Evolutionary conservation across 2,797 vertebrate genomes (phyloP).

Genomic region (Sphenopsis melanotis): DNA sequence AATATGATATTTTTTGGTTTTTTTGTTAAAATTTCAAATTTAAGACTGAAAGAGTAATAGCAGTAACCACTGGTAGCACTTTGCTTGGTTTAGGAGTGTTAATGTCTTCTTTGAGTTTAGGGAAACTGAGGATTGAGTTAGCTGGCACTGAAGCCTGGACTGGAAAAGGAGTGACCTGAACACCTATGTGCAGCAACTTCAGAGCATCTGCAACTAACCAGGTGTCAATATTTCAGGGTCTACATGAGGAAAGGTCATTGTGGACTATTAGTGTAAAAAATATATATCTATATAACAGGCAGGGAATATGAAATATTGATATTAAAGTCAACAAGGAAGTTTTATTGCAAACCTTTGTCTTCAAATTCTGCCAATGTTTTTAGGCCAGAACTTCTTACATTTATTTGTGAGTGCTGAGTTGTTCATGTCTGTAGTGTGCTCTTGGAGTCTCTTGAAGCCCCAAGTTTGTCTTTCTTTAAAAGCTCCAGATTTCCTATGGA

Average conservation of each 20-base stretch:
- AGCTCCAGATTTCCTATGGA: not conserved
- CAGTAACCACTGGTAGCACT: not conserved
- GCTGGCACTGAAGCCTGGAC: not conserved
- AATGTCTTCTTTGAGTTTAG: not conserved
- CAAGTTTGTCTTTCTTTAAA: not conserved
- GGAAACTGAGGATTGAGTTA: not conserved
- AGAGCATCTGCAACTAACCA: not conserved
- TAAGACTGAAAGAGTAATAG: not conserved
- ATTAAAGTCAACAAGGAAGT: not conserved
- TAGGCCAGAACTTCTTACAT: not conserved
- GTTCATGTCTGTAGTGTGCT: not conserved
- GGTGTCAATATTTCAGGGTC: not conserved
- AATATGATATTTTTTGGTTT: not conserved
- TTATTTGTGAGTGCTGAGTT: not conserved
- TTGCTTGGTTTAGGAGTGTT: not conserved
- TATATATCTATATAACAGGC: fast-evolving
- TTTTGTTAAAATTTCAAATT: not conserved
- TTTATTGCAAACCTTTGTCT: not conserved
- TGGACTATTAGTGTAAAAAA: not conserved
- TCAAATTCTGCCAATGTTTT: not conserved
- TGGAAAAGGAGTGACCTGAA: not conserved
- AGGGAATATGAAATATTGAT: not conserved
- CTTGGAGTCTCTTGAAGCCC: not conserved
- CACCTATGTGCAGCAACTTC: not conserved
- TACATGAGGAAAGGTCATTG: not conserved